Percentiles rank a stretch among this genome's conserved stretches.
phyloP scores from a whole-genome alignment of 1,140 invertebrate species.

The Drosophila orena region DNA sequence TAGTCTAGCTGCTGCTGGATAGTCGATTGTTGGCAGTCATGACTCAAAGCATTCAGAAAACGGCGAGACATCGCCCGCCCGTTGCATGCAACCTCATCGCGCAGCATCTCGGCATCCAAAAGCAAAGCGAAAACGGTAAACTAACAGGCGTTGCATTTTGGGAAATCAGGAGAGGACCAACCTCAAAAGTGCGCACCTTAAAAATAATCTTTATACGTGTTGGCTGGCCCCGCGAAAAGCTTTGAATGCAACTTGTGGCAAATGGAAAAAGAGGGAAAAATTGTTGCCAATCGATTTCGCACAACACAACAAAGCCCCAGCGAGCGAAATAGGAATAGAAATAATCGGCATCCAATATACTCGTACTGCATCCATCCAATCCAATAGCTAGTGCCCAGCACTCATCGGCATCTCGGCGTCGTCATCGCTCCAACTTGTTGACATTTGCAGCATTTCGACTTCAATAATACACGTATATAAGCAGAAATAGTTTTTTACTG shows the following conservation, averaged over 20 bases:
- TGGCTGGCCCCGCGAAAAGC: conserved; percentile 54
- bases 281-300: conserved; percentile 79
- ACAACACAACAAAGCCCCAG: background rate
- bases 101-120: conserved; percentile 45
- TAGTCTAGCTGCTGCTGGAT: conserved; percentile 57
- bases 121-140: conserved; percentile 73
- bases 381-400: conserved; percentile 35
- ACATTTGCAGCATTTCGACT: conserved; percentile 72
- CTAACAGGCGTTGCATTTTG: conserved; percentile 82
- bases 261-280: conserved; percentile 69
- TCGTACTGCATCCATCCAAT: background rate
- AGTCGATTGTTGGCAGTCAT: conserved; percentile 82
- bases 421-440: conserved; percentile 69
- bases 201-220: conserved; percentile 80
- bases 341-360: conserved; percentile 52
- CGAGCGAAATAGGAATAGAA: conserved; percentile 55
- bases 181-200: conserved; percentile 82
- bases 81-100: conserved; percentile 81
- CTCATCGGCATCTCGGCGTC: conserved; percentile 61
- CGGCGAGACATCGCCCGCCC: conserved; percentile 62
- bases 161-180: conserved; percentile 81
- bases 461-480: conserved; percentile 79
- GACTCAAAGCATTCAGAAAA: conserved; percentile 76
- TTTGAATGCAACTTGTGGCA: conserved; percentile 54
- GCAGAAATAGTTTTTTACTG: conserved; percentile 70